A percentile compares a stretch with the other conserved stretches of the same genome.
These are phyloP conservation scores for Pissodes strobi DNA, from an alignment of 1,140 invertebrate species.

Conservation along the genomic window DNA sequence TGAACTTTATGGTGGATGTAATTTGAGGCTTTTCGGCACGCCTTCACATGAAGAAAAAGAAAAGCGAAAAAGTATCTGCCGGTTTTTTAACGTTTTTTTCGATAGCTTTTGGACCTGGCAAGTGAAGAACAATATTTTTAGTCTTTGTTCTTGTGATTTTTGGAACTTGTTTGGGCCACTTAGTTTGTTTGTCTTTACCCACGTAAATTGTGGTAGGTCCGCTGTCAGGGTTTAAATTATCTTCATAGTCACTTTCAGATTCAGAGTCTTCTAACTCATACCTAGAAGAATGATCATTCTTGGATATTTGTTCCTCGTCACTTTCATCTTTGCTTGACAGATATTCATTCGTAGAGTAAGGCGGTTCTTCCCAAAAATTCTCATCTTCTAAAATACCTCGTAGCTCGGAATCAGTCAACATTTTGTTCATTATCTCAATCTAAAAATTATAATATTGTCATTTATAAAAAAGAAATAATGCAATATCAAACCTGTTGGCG, in stretches of 20 bases:
- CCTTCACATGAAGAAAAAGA: background rate
- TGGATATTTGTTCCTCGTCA: background rate
- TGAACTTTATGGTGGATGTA: background rate
- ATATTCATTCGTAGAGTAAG: background rate
- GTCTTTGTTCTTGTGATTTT: too few species aligned
- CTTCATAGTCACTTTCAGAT: background rate
- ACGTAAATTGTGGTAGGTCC: background rate
- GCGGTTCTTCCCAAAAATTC: too few species aligned
- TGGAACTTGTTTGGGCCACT: too few species aligned
- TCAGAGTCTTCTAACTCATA: background rate
- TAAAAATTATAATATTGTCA: background rate
- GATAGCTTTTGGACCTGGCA: background rate
- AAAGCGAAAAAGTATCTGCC: background rate
- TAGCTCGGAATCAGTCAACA: background rate
- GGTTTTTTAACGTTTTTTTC: background rate
- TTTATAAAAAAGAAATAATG: background rate
- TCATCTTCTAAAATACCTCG: background rate
- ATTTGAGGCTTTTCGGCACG: background rate
- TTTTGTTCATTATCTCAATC: background rate
- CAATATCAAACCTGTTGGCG: background rate
- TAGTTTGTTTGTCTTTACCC: background rate
- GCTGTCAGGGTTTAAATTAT: background rate
- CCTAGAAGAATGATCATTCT: background rate
- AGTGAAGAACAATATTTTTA: background rate
- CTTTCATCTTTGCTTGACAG: background rate